Base-by-base conservation (phyloP, 2,113 vertebrate species). In the Clarias gariepinus region DNA sequence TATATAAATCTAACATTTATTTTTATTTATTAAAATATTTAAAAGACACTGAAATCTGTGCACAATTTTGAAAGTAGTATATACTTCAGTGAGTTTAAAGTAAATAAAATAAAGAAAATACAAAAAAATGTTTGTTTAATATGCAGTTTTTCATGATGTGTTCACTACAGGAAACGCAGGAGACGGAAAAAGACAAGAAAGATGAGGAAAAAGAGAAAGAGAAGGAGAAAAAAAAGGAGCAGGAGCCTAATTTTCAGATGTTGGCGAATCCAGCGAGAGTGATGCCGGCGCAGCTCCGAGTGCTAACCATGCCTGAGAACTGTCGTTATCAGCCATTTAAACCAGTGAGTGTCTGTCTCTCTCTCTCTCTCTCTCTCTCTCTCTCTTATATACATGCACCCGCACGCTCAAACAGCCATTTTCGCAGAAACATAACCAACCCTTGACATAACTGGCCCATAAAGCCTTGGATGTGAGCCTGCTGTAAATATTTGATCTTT, bases 251-350 rank as follows among this genome's bases (percentile, higher is more conserved):
- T 90, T 99, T 98, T 91, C 98, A 99, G 93, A 95, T 98, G 60
- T 84, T 99, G 88, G 98, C 98, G 94, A 99, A 99, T 91, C 98
- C 98, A 0, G 98, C 98, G 41, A 95, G 98, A 87, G 98, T 95
- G 89, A 98, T 99, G 98, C 96, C 98, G 3, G 98, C 98, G 81
- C 98, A 99, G 91, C 98, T 99, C 57, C 99, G 99, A 94, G 98
- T 99, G 89, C 96, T 99, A 73, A 96, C 78, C 61, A 97, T 99
- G 98, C 97, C 96, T 0, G 98, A 99, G 90, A 96, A 93, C 90
- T 98, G 97, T 90, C 95, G 98, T 86, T 99, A 99, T 91, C 98
- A 99, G 92, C 98, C 98, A 85, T 99, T 99, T 93, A 99, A 99
- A 94, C 96, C 97, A 11, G 86, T 88, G 6, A 74, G 80, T 55